These are phyloP conservation scores for Maconellicoccus hirsutus DNA, from an alignment of 1,140 invertebrate genomes.

Conservation along the genomic window DNA sequence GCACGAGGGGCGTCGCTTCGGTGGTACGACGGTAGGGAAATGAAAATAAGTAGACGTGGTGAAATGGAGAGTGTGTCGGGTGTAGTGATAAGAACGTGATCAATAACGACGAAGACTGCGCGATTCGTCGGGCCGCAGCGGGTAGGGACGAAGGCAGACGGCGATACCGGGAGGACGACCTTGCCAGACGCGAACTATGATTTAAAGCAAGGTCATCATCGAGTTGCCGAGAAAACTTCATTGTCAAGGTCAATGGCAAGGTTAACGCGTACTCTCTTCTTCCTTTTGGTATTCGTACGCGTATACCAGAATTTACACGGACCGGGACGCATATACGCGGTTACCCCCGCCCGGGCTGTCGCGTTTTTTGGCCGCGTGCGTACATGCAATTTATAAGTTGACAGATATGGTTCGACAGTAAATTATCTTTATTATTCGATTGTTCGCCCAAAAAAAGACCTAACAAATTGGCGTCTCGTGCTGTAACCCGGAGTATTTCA, in stretches of 20 bases:
- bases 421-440: neutral
- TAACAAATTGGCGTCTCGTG: neutral
- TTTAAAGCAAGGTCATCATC: slow-evolving; percentile 15
- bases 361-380: neutral
- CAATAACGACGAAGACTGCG: slow-evolving; percentile 18
- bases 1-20: neutral
- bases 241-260: slow-evolving; percentile 20
- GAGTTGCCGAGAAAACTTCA: slow-evolving; percentile 20
- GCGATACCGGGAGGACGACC: slow-evolving; percentile 21
- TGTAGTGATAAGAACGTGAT: slow-evolving; percentile 17
- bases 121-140: neutral
- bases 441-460: neutral
- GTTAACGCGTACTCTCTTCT: slow-evolving; percentile 21
- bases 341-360: neutral
- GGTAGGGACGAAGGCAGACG: neutral
- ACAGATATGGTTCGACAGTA: neutral
- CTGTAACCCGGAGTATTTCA: neutral
- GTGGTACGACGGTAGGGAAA: neutral
- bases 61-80: slow-evolving; percentile 19
- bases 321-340: slow-evolving; percentile 11
- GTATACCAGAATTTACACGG: neutral
- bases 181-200: slow-evolving; percentile 21
- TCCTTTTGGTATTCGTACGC: slow-evolving; percentile 18
- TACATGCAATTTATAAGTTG: neutral
- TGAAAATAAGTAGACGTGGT: slow-evolving; percentile 7